Evolutionary conservation across 2,888 invertebrate genomes (phyloP), one percentile per base, ranked within the genome.

Genomic region (Stenotaenia linearis): DNA sequence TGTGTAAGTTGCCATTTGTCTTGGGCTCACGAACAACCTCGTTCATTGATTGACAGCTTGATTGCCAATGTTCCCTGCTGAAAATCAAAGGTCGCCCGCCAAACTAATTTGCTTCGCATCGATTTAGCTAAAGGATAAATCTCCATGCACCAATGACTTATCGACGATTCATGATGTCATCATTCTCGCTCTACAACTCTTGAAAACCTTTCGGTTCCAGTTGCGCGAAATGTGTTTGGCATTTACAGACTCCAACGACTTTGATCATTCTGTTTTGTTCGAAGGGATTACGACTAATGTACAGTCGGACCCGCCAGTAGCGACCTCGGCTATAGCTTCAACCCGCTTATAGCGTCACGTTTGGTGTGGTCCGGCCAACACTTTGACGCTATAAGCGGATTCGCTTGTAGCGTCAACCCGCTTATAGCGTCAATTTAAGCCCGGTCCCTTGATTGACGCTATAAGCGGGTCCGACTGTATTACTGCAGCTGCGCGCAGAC

Each of bases 1-100:
- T 56, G 56, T 56, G 56, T 56, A 56, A 56, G 56, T 56, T 18
- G 56, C 56, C 56, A 56, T 56, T 56, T 56, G 56, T 56, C 56
- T 56, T 56, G 56, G 56, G 56, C 56, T 56, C 56, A 56, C 56
- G 56, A 56, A 56, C 56, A 56, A 56, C 56, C 56, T 56, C 5
- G 21, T 9, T 15, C 56, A 56, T 56, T 56, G 56, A 56, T 56
- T 56, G 56, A 56, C 56, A 56, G 56, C 56, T 56, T 56, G 21
- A 56, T 21, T 56, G 56, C 56, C 56, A 56, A 56, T 56, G 21
- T 56, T 56, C 56, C 56, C 56, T 21, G 21, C 56, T 56, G 56
- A 56, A 56, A 56, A 56, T 56, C 56, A 56, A 56, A 56, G 56
- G 56, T 56, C 56, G 56, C 18, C 56, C 21, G 56, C 56, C 56